Base-by-base conservation (phyloP, 2,888 invertebrate species). In the Lithophane socia region DNA sequence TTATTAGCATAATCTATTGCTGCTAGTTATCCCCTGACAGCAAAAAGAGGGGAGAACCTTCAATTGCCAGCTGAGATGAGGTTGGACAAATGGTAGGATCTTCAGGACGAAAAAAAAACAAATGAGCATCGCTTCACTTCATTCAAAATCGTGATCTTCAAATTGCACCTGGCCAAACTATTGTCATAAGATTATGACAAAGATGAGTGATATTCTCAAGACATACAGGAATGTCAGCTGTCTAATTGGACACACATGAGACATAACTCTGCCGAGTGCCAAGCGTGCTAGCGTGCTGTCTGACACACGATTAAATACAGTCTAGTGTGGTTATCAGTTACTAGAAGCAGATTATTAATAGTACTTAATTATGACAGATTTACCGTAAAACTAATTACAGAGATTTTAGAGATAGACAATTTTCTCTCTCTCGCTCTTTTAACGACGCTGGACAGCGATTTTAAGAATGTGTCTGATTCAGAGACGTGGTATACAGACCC, bases 241-340 rank as follows among this genome's bases (percentile, higher is more conserved):
- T 81, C 82, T 49, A 47, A 58, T 61, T 42, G 5, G 49, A 63
- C 67, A 66, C 49, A 47, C 63, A 37, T 70, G 77, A 68, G 64
- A 61, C 54, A 82, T 60, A 54, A 16, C 56, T 9, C 56, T 10
- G 65, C 47, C 49, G 37, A 42, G 47, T 79, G 83, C 70, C 83
- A 75, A 73, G 4, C 37, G 49, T 37, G n/a, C 73, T 4, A 42
- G 2, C 37, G 37, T 37, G 16, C 3, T 37, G 44, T 61, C 60
- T 29, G 44, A 65, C 81, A 63, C 58, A 16, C 60, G n/a, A 71
- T 71, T 68, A 42, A 47, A 72, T 29, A 49, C 76, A 13, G 47
- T 44, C 54, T 58, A 13, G 18, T n/a, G 21, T 4, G 1, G 42
- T 29, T 66, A 79, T 58, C 56, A 37, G 21, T 73, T 68, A 68